Conservation (phyloP, 1,140 invertebrate species). For the Pseudomyrmex sp. region DNA sequence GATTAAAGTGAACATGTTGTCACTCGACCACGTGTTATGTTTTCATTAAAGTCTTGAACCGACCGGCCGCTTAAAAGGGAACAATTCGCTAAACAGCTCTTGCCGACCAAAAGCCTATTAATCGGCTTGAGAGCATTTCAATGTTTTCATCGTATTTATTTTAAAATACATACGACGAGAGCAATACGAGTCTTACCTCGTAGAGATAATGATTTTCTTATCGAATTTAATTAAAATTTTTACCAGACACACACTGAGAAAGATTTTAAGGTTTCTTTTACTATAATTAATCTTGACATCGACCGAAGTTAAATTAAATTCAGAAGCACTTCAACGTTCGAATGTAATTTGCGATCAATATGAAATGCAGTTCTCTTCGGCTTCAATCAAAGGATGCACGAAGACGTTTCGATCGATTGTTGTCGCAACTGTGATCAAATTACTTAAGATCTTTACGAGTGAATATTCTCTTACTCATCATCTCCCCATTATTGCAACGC, state of each 20-base stretch:
- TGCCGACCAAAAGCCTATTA: no score
- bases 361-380: background rate
- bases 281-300: background rate
- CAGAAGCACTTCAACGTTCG: background rate
- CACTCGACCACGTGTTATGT: background rate
- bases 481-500: no score
- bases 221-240: background rate
- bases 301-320: background rate
- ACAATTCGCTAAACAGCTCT: no score
- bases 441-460: no score
- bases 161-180: no score
- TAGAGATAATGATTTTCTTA: background rate
- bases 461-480: no score
- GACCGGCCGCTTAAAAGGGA: slow-evolving; percentile 40
- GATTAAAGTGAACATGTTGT: no score
- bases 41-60: slow-evolving; percentile 82
- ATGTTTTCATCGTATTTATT: no score
- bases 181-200: background rate
- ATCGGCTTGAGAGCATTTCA: no score
- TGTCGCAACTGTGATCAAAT: no score
- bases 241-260: background rate
- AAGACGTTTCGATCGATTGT: no score
- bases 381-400: no score
- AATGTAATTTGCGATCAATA: background rate
- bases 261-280: background rate